Evolutionary conservation across 2,888 invertebrate species (phyloP), one percentile per base, ranked within the genome.

Genomic region (Digitonthophagus gazella): DNA sequence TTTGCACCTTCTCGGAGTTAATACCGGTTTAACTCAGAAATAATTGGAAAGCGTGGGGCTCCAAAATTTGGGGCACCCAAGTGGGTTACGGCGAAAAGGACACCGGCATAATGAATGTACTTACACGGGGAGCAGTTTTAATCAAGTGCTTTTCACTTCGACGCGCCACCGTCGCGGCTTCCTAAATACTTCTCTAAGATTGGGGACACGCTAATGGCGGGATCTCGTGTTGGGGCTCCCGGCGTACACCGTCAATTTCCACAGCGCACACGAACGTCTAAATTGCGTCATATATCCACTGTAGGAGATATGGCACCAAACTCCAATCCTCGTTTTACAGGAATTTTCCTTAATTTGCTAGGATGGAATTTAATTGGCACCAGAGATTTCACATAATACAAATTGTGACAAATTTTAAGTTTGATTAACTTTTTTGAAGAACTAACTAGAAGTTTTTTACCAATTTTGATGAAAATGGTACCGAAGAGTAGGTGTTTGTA

Each of bases 201-300:
- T 61, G 61, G 61, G 61, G 61, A 61, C 61, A 61, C 61, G 61
- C 61, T 79, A 80, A 80, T 80, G 78, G 79, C 75, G 71, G 77
- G 78, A 78, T 80, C 78, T 78, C 78, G 76, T 79, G 78, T 77
- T 44, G 28, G 28, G 28, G 28, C 78, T 76, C 67, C 18, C 61
- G 63, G 20, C 70, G 72, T 70, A 70, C 68, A 69, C 68, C 69
- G 72, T 72, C 72, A 72, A 71, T 72, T 71, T 71, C 70, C 71
- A 65, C 65, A n/a, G 61, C 69, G 65, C 69, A 71, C 72, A 71
- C 71, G 72, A 69, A 71, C 70, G 69, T 69, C 69, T 66, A 73
- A 73, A 73, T 72, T 72, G 71, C 72, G 69, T 74, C 74, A 69
- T 74, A 70, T 72, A 72, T 72, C 28, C 28, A 44, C 28, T 11